These are phyloP conservation scores for Chaetops frenatus DNA, from an alignment of 2,113 vertebrate species.

Conservation along the genomic window DNA sequence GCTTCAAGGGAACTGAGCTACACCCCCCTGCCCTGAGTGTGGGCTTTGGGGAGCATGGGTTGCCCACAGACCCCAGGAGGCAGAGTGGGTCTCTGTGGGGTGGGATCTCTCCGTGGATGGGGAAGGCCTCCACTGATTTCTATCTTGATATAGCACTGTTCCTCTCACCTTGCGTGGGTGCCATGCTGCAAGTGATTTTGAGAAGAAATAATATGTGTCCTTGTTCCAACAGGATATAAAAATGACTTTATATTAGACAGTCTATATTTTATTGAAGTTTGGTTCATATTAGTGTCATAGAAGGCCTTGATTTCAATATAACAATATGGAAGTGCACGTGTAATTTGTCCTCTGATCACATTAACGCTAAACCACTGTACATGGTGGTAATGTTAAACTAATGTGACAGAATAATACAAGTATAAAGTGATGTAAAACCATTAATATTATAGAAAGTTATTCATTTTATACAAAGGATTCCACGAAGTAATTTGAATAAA, in stretches of 20 bases:
- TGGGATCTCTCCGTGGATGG: rapidly evolving
- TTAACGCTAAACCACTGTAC: constrained; percentile 58
- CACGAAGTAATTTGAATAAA: constrained; percentile 45
- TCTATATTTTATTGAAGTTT: constrained; percentile 61
- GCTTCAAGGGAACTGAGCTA: background rate
- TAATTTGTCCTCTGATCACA: constrained; percentile 67
- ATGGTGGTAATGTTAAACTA: constrained; percentile 59
- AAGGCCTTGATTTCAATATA: constrained; percentile 63
- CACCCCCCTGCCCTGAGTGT: rapidly evolving
- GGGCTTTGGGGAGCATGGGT: rapidly evolving
- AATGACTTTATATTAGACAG: constrained; percentile 38
- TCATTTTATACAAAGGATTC: constrained; percentile 32
- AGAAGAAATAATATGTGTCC: background rate
- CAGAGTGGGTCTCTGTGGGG: background rate
- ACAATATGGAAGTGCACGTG: constrained; percentile 56
- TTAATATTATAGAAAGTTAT: constrained; percentile 63
- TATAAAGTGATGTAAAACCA: constrained; percentile 60
- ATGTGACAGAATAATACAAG: constrained; percentile 64
- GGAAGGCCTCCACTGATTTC: background rate
- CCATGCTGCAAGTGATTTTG: background rate
- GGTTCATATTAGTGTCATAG: constrained; percentile 55
- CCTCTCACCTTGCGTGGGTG: background rate
- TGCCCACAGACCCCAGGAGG: background rate
- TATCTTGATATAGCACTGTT: rapidly evolving
- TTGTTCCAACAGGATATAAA: constrained; percentile 53